Conservation (phyloP, 2,113 vertebrate genomes). For the Xiphophorus hellerii region DNA sequence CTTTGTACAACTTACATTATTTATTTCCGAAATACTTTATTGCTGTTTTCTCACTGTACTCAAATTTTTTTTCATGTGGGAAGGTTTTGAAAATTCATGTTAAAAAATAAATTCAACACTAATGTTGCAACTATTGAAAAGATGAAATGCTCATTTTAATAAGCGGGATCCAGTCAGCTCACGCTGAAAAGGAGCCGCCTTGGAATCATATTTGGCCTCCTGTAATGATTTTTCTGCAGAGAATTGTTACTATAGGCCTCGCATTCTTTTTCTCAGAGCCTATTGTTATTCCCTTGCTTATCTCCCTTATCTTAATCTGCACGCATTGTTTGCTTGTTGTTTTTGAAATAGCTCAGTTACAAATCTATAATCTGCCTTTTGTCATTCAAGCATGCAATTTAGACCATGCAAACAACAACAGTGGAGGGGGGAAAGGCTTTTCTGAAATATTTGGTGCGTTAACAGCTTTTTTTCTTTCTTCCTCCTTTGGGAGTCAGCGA, state of each 20-base stretch:
- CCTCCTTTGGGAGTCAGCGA: neutral
- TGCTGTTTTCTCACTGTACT: too few species aligned
- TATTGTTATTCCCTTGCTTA: constrained; percentile 69
- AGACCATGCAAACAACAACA: constrained; percentile 8
- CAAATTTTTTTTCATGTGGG: too few species aligned
- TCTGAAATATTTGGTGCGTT: neutral
- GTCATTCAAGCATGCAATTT: constrained; percentile 61
- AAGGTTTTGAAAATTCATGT: too few species aligned
- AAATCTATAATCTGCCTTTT: constrained; percentile 67
- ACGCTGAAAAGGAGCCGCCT: neutral
- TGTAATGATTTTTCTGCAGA: constrained; percentile 26
- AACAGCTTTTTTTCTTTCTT: neutral
- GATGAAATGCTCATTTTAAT: neutral
- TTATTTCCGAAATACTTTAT: neutral
- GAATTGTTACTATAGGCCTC: constrained; percentile 21
- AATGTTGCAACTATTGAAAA: too few species aligned
- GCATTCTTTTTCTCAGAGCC: constrained; percentile 63
- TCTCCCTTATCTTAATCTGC: constrained; percentile 72
- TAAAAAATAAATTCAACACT: too few species aligned
- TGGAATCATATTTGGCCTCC: constrained; percentile 15
- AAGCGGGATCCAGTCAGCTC: neutral
- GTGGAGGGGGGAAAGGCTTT: neutral
- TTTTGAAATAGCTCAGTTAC: constrained; percentile 72
- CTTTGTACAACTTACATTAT: neutral
- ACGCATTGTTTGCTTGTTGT: constrained; percentile 65